Evolutionary conservation across 2,888 invertebrate species (phyloP), one percentile per base, ranked within the genome.

Genomic region (Macropis europaea): DNA sequence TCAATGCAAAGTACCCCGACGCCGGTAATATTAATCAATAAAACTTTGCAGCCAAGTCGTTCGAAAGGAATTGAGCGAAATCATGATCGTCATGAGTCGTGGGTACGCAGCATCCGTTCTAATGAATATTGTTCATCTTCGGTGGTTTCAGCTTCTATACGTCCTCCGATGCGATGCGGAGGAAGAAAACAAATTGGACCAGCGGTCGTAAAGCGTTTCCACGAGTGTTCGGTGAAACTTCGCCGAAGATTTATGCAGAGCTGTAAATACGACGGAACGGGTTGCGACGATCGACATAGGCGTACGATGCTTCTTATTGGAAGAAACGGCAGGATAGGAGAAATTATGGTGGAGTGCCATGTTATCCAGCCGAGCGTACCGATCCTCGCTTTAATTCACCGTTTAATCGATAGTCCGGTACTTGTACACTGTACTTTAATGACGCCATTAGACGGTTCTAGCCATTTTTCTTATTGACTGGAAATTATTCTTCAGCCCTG

Each of bases 121-220:
- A 54, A 61, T 54, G 61, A 54, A 54, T 43, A 54, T 28, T 26
- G 45, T n/a, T n/a, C n/a, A n/a, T n/a, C n/a, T n/a, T n/a, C n/a
- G n/a, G n/a, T n/a, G n/a, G n/a, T n/a, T n/a, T n/a, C n/a, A n/a
- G n/a, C n/a, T n/a, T n/a, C n/a, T n/a, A n/a, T n/a, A n/a, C n/a
- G n/a, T n/a, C n/a, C n/a, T n/a, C n/a, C n/a, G n/a, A n/a, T n/a
- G n/a, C n/a, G 28, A n/a, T 11, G 13, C 13, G 13, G 2, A 40
- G 40, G 22, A 15, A n/a, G 47, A 11, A 30, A 61, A 53, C 48
- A 57, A 67, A 67, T 61, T 61, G 61, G 19, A 45, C 38, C 15
- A 11, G 30, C 40, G 9, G 62, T 53, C 52, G 40, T 62, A 67
- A 67, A 67, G 47, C 38, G 64, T 47, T 67, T 38, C 19, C 53